These are phyloP conservation scores for Halocaridina rubra DNA, from an alignment of 2,888 invertebrate species.

Conservation along the genomic window DNA sequence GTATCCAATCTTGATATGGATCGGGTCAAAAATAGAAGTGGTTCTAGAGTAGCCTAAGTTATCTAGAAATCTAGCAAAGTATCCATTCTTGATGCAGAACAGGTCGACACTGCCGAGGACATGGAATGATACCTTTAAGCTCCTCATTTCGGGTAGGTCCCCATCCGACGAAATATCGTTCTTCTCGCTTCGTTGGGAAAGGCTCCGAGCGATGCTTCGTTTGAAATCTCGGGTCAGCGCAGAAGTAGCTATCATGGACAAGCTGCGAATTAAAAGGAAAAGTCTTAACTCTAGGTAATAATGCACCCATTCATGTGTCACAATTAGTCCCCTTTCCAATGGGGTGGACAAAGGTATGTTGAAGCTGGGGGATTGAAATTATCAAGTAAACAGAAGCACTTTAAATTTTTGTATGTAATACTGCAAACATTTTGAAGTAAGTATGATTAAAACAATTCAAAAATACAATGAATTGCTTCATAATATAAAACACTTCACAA, in stretches of 20 bases:
- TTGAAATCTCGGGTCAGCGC: conserved; percentile 46
- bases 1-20: too few relatives aligned
- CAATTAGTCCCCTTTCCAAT: too few relatives aligned
- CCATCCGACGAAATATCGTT: conserved; percentile 60
- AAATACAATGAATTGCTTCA: too few relatives aligned
- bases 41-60: too few relatives aligned
- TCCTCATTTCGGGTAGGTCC: conserved; percentile 42
- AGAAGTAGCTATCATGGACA: conserved; percentile 63
- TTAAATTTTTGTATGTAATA: too few relatives aligned
- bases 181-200: conserved; percentile 58
- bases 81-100: conserved; percentile 59
- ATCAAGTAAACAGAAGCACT: background rate
- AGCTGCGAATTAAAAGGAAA: conserved; percentile 34
- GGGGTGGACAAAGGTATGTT: background rate
- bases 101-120: conserved; percentile 61
- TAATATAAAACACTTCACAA: too few relatives aligned
- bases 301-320: too few relatives aligned
- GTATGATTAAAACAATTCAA: too few relatives aligned
- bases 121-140: conserved; percentile 25
- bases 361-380: background rate
- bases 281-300: too few relatives aligned
- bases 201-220: conserved; percentile 40
- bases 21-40: too few relatives aligned
- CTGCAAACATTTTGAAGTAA: too few relatives aligned
- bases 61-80: conserved; percentile 31